A percentile compares a stretch with the other conserved stretches of the same genome.
Evolutionary conservation across 2,888 invertebrate genomes (phyloP).

Genomic region (Dicycla oo): DNA sequence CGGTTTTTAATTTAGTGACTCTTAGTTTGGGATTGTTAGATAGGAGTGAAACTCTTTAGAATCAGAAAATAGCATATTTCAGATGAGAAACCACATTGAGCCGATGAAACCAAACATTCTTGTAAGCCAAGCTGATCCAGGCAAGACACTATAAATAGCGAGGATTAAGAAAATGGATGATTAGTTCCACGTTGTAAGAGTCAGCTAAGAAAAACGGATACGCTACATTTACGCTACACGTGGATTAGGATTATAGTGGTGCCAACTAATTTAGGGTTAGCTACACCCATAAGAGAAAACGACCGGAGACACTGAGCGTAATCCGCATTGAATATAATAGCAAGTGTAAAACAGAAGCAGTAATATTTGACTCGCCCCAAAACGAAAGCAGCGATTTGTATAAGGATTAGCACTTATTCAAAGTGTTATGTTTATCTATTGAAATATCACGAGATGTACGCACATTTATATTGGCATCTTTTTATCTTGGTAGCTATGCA

Average conservation of each 20-base stretch:
- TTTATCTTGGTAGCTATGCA: conserved; percentile 10
- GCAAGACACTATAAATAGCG: neutral
- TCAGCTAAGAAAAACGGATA: conserved; percentile 29
- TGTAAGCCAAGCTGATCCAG: conserved; percentile 8
- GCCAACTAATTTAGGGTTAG: conserved; percentile 45
- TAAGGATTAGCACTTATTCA: conserved; percentile 12
- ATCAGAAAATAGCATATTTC: neutral
- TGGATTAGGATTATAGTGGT: conserved; percentile 34
- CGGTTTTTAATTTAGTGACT: neutral
- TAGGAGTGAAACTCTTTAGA: neutral
- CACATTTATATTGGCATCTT: conserved; percentile 17
- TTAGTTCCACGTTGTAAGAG: conserved; percentile 32
- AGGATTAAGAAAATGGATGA: conserved; percentile 13
- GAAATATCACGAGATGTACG: conserved; percentile 6
- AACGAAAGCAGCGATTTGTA: conserved; percentile 25
- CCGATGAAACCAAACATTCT: conserved; percentile 5
- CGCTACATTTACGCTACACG: conserved; percentile 37
- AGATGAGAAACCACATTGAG: conserved; percentile 4
- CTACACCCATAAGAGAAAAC: conserved; percentile 34
- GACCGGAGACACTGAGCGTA: conserved; percentile 15
- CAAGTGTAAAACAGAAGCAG: conserved; percentile 10
- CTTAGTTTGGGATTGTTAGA: neutral
- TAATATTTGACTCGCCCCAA: conserved; percentile 16
- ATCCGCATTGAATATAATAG: conserved; percentile 36
- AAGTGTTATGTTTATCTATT: conserved; percentile 17